Conservation (phyloP, 2,888 invertebrate species). For the Agrenia bidenticulata region DNA sequence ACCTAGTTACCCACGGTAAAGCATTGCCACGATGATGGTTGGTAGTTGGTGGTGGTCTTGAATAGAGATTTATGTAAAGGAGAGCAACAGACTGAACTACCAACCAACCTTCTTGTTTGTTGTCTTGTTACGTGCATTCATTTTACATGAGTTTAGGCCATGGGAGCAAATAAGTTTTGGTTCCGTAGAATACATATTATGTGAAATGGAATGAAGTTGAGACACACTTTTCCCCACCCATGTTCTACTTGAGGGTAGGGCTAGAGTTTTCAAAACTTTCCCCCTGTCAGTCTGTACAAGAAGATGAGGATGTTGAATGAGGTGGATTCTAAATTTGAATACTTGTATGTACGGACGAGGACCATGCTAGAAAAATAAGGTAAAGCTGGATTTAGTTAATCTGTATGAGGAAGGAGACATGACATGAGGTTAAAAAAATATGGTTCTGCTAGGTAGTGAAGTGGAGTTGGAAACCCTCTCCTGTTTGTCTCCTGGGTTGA, state of each 20-base stretch:
- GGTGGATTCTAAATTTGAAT: neutral
- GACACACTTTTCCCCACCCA: too few species aligned
- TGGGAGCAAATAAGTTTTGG: slow-evolving; percentile 4
- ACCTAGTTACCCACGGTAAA: too few species aligned
- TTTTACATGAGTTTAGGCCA: slow-evolving; percentile 2
- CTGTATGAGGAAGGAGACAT: slow-evolving; percentile 1
- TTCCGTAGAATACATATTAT: slow-evolving; percentile 1
- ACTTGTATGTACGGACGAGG: neutral
- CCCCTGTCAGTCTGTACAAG: neutral
- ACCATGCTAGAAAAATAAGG: too few species aligned
- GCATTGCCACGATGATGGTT: too few species aligned
- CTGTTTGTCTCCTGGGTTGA: neutral
- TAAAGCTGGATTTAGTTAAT: slow-evolving; percentile 8
- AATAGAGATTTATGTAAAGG: slow-evolving; percentile 6
- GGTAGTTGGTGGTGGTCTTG: slow-evolving; percentile 1
- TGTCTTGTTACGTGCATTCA: slow-evolving; percentile 5
- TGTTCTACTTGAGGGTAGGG: neutral
- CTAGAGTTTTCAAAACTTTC: neutral
- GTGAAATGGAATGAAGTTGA: neutral
- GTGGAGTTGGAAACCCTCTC: neutral
- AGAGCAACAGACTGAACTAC: slow-evolving; percentile 3
- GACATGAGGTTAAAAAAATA: neutral
- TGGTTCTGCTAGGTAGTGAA: too few species aligned
- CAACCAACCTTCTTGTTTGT: slow-evolving; percentile 5
- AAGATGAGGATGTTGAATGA: slow-evolving; percentile 5